These are phyloP conservation scores for Delia radicum DNA, from an alignment of 1,140 invertebrate genomes.

Conservation along the genomic window DNA sequence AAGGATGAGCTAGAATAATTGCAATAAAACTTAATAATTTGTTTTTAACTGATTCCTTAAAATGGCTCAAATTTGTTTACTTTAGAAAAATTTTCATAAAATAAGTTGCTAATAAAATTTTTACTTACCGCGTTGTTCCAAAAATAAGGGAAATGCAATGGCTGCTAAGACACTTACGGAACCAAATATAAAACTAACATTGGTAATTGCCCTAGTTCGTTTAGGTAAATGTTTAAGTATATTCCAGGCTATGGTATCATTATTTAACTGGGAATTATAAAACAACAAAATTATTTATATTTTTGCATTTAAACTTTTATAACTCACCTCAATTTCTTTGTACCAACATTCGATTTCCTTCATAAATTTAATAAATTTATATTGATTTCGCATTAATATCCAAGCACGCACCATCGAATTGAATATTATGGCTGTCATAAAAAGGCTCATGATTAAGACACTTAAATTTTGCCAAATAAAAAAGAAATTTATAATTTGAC, in stretches of 20 bases:
- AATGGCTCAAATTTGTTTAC: not conserved
- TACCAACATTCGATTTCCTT: not conserved
- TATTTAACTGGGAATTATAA: not conserved
- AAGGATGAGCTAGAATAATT: not conserved
- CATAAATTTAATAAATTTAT: constrained; percentile 13
- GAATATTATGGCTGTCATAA: constrained; percentile 19
- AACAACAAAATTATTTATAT: not conserved
- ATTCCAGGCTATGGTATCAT: not conserved
- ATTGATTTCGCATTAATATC: constrained; percentile 4
- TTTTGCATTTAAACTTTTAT: not conserved
- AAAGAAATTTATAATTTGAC: not conserved
- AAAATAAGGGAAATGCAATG: not conserved
- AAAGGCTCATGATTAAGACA: constrained; percentile 1
- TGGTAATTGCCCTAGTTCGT: not conserved
- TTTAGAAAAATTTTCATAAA: too few species aligned
- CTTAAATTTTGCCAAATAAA: not conserved
- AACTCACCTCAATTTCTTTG: constrained; percentile 9
- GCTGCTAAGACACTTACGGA: not conserved
- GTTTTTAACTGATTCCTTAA: too few species aligned
- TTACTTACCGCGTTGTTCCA: not conserved
- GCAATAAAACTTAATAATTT: not conserved
- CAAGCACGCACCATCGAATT: constrained; percentile 16
- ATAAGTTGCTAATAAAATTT: too few species aligned
- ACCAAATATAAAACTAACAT: constrained; percentile 7
- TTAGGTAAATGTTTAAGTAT: not conserved